Evolutionary conservation across 2,797 vertebrate species (phyloP), one percentile per base, ranked within the genome.

Genomic region (Chelon auratus): DNA sequence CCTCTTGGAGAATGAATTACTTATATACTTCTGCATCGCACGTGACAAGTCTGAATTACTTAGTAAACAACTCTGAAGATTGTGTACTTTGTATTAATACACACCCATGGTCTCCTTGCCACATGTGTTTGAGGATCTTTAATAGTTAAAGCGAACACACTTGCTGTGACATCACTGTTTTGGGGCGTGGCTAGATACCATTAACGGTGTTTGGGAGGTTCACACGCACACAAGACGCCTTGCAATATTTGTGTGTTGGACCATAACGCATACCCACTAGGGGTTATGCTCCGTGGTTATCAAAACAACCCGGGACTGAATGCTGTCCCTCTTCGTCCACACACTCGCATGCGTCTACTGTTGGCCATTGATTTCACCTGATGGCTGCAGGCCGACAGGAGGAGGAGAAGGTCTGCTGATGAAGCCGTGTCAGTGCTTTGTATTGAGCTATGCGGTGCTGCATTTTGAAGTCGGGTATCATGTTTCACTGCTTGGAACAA

Each of bases 401-500:
- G n/a, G 11, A 51, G 60, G 30, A 48, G 30, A 42, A 11, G 10
- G 47, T 13, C 0, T 40, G 60, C n/a, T 62, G 59, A 0, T 64
- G 52, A 12, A 52, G 53, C 58, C 48, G 39, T 47, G 30, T 52
- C 42, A 13, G 30, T 69, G 43, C 53, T 72, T 33, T 18, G 53
- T 56, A 60, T 47, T 15, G 48, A 63, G 65, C 65, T 56, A 11
- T 53, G 17, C 48, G 69, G 69, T 48, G 1, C 51, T 62, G 76
- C 70, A 39, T 79, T 61, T 68, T 11, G 43, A 76, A 78, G 63
- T 17, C 24, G 5, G 51, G 68, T 48, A 48, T 84, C 77, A 37
- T 69, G 68, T 87, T 82, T 84, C 78, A 80, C 56, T 55, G 65
- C 47, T 30, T 39, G 15, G 50, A 68, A 75, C 43, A 55, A 53